Base-by-base conservation (phyloP, 2,113 vertebrate species). In the Actenoides hombroni region DNA sequence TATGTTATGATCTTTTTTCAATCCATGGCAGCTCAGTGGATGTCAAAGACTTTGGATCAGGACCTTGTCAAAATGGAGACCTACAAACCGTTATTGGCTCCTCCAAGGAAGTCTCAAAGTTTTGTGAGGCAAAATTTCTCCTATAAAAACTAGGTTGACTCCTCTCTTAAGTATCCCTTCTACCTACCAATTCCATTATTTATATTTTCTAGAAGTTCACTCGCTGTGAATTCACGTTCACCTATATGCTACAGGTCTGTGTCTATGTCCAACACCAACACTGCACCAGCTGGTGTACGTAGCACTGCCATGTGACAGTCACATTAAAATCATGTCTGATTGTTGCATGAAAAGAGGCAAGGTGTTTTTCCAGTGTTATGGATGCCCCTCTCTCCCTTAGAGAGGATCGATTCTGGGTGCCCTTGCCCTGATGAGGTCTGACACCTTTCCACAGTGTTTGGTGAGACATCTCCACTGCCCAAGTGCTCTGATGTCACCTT, bases 341-440 rank as follows among this genome's bases (percentile, higher is more conserved):
- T 40, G 39, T 92, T 57, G 46, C 23, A 12, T 40, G 56, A 46
- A 54, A 67, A 89, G 33, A 59, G 10, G 8, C 9, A 5, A n/a
- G 33, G 9, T 85, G 10, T 67, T 69, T 75, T 46, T 28, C 37
- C 37, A 31, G 46, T 24, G 59, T 44, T 61, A 24, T 0, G 2
- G 24, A 8, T 86, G 21, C 28, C 49, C 29, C 59, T 69, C 0
- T 1, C 39, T 61, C 25, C 33, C 9, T 59, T 63, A 25, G n/a
- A 74, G 24, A 79, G 54, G 24, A 67, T 35, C 46, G 67, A 40
- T 68, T 68, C 53, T 4, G 7, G 15, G 39, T 3, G 1, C 6
- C 5, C 23, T 60, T 0, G 0, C 23, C n/a, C 20, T 42, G n/a
- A 42, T 42, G n/a, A 39, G 39, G 28, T 70, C 59, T 83, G 29